A percentile compares a stretch with the other conserved stretches of the same genome.
phyloP scores from a whole-genome alignment of 2,113 vertebrate genomes.

The Pogona vitticeps region DNA sequence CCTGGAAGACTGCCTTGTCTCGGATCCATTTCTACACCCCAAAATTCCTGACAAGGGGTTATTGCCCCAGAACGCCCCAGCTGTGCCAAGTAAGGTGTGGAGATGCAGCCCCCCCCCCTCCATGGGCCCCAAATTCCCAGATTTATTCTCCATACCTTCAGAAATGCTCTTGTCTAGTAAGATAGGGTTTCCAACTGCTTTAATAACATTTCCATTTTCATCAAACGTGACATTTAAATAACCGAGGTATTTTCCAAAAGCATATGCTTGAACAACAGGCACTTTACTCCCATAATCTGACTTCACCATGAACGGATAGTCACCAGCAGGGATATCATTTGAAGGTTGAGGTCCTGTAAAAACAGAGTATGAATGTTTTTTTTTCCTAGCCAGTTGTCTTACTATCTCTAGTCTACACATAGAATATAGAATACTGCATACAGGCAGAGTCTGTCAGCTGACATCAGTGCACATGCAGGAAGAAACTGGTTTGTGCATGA shows the following conservation, averaged over 20 bases:
- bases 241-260: constrained; percentile 94
- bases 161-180: constrained; percentile 81
- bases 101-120: too few species aligned
- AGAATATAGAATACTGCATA: background rate
- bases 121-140: rapidly evolving
- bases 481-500: background rate
- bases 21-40: too few species aligned
- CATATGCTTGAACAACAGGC: constrained; percentile 93
- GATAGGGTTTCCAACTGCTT: constrained; percentile 87
- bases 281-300: constrained; percentile 82
- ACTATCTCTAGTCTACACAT: background rate
- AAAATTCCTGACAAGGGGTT: too few species aligned
- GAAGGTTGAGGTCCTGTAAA: constrained; percentile 83
- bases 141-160: constrained; percentile 77
- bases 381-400: constrained; percentile 4
- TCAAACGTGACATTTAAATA: constrained; percentile 87
- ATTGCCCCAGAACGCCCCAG: too few species aligned
- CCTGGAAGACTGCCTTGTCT: too few species aligned
- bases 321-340: constrained; percentile 79
- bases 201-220: constrained; percentile 80
- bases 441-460: too few species aligned
- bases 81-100: too few species aligned
- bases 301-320: constrained; percentile 84
- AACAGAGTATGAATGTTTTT: background rate
- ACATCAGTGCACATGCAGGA: background rate